Conservation (phyloP, 1,140 invertebrate species). For the Drosophila grimshawi region DNA sequence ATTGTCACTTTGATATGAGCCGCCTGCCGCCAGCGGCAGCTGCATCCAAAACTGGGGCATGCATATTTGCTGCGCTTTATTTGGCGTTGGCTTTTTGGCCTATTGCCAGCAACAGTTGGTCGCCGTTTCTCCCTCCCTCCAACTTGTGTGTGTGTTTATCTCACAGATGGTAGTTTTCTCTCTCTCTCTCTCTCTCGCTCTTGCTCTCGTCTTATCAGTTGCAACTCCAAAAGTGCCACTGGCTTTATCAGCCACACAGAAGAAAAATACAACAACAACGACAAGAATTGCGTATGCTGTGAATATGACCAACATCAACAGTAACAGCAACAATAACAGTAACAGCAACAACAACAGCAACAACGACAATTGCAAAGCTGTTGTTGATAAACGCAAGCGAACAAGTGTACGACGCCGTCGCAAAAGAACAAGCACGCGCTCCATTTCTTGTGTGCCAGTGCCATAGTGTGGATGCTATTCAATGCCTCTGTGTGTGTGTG, state of each 20-base stretch:
- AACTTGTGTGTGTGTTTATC: not conserved
- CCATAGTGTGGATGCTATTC: conserved; percentile 23
- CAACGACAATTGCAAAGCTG: conserved; percentile 24
- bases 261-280: conserved; percentile 6
- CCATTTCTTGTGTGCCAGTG: conserved; percentile 12
- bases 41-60: conserved; percentile 53
- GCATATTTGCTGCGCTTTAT: conserved; percentile 34
- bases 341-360: conserved; percentile 36
- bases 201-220: conserved; percentile 28
- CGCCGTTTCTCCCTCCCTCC: conserved; percentile 7
- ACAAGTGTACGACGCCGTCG: conserved; percentile 73
- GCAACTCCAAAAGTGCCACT: conserved; percentile 47
- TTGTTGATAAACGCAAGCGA: conserved; percentile 56
- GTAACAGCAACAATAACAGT: conserved; percentile 19
- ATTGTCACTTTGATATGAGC: conserved; percentile 47
- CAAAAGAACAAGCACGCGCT: conserved; percentile 38
- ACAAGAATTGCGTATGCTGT: too few relatives aligned
- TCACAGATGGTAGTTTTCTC: not conserved
- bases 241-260: conserved; percentile 35
- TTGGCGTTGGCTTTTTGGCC: conserved; percentile 34
- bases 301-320: conserved; percentile 14
- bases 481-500: not conserved
- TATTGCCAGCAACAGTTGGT: conserved; percentile 45
- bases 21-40: conserved; percentile 19
- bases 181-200: conserved; percentile 2